Evolutionary conservation across 1,140 invertebrate genomes (phyloP), one percentile per base, ranked within the genome.

Genomic region (Aphidius gifuensis): DNA sequence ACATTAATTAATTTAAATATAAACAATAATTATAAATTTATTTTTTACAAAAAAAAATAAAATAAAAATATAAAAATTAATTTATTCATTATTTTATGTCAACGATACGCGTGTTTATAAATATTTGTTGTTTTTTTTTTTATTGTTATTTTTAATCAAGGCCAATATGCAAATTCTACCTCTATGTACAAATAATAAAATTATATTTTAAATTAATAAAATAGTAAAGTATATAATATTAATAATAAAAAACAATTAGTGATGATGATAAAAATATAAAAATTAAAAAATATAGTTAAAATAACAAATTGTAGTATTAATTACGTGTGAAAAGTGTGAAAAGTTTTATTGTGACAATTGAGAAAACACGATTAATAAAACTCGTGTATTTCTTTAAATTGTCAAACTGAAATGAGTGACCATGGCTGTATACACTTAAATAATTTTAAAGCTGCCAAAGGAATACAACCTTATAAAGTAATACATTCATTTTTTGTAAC

Each of bases 401-500:
- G 61, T 57, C 59, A 69, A 64, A 69, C 65, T 78, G 78, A 83
- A 80, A 87, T 87, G 86, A 87, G 85, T 80, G 85, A 86, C 78
- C 82, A 82, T 84, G 88, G 88, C 72, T 91, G 90, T 76, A 85
- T 87, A 82, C 90, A 91, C 83, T 82, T 91, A 71, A 87, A 83
- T 81, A 88, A 87, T 82, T 89, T 90, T 80, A 91, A 91, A 83
- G 84, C 85, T 73, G 85, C 86, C 51, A 87, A 89, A 79, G 90
- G 89, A 66, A 85, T 85, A 68, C 85, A 87, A 74, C 85, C 88
- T 61, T 91, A 89, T 76, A 87, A 86, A 83, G 85, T 86, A 65
- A 85, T 87, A 71, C 82, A 87, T 74, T 80, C 83, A 59, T 85
- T 83, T 77, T 87, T 87, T 68, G 83, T 87, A 60, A 82, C 85